These are phyloP conservation scores for Bradypodion pumilum DNA, from an alignment of 2,797 vertebrate species.

Conservation along the genomic window DNA sequence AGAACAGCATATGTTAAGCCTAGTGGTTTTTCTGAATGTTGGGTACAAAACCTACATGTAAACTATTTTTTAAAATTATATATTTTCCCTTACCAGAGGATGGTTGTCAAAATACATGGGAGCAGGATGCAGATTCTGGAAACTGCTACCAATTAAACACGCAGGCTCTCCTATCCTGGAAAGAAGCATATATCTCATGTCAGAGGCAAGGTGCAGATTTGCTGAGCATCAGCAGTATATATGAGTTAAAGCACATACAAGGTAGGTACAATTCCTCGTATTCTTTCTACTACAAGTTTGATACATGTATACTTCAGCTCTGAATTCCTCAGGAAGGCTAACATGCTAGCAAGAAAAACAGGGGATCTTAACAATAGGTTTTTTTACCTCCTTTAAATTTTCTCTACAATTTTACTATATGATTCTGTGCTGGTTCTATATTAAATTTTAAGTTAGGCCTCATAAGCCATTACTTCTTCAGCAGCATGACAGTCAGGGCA, in stretches of 20 bases:
- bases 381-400: neutral
- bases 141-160: slow-evolving; percentile 91
- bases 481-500: too few relatives aligned
- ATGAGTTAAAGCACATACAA: slow-evolving; percentile 76
- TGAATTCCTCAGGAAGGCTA: accelerated
- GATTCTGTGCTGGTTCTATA: neutral
- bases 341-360: neutral
- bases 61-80: neutral
- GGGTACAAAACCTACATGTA: too few relatives aligned
- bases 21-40: neutral
- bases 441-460: neutral
- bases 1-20: too few relatives aligned
- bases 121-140: slow-evolving; percentile 67
- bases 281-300: neutral
- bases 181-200: slow-evolving; percentile 89
- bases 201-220: slow-evolving; percentile 90
- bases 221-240: slow-evolving; percentile 80
- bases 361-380: neutral
- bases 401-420: neutral
- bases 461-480: neutral
- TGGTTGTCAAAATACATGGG: slow-evolving; percentile 84
- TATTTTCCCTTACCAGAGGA: slow-evolving; percentile 80
- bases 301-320: neutral
- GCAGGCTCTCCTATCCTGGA: slow-evolving; percentile 85
- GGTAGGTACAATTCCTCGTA: slow-evolving; percentile 70